Percentiles rank a stretch among this genome's conserved stretches.
phyloP scores from a whole-genome alignment of 2,113 vertebrate species.

The Okapia johnstoni region DNA sequence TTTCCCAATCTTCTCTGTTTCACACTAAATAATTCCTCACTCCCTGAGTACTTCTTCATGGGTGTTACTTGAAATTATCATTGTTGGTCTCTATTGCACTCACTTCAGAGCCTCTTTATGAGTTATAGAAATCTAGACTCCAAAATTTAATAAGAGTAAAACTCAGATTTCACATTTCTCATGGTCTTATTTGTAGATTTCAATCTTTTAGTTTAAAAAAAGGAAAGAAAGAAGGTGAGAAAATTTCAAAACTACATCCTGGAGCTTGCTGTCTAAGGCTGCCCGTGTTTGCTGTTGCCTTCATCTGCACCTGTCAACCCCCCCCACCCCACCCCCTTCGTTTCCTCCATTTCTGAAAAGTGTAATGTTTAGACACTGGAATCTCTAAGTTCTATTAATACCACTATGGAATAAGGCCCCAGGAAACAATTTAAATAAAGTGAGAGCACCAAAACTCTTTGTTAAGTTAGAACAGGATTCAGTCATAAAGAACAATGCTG shows the following conservation, averaged over 20 bases:
- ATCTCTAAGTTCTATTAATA: conserved; percentile 9
- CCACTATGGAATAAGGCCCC: background rate
- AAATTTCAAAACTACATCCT: background rate
- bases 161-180: conserved; percentile 46
- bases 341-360: background rate
- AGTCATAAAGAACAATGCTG: background rate
- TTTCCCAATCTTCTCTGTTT: conserved; percentile 59
- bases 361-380: background rate
- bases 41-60: conserved; percentile 56
- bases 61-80: conserved; percentile 55
- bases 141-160: conserved; percentile 51
- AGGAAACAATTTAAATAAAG: conserved; percentile 34
- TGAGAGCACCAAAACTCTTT: background rate
- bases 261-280: background rate
- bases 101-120: conserved; percentile 44
- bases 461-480: conserved; percentile 27
- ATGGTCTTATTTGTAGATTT: conserved; percentile 44
- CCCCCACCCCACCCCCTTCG: fast-evolving
- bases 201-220: background rate
- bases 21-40: conserved; percentile 61
- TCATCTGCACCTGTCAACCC: background rate
- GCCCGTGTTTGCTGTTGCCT: background rate
- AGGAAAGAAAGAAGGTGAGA: background rate
- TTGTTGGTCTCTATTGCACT: conserved; percentile 42
- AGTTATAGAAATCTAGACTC: conserved; percentile 43